A percentile compares a stretch with the other conserved stretches of the same genome.
Evolutionary conservation across 2,888 invertebrate genomes (phyloP).

Genomic region (Steinernema hermaphroditum): DNA sequence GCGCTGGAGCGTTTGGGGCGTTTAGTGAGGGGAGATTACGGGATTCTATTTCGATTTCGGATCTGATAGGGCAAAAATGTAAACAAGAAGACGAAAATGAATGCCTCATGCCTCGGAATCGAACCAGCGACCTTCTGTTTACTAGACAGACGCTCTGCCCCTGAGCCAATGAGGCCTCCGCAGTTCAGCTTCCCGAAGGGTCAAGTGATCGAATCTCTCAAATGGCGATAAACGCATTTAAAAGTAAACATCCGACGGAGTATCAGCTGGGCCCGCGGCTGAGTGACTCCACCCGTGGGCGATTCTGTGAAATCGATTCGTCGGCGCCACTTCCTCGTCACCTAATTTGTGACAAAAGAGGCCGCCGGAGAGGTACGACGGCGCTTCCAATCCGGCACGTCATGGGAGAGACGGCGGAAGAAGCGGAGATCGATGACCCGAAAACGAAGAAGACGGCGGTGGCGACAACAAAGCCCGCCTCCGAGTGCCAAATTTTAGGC

Average conservation of each 20-base stretch:
- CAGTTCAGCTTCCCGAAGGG: too few species aligned
- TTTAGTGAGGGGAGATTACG: neutral
- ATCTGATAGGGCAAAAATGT: neutral
- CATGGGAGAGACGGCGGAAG: neutral
- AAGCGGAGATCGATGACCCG: slow-evolving; percentile 3
- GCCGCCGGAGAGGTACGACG: slow-evolving; percentile 8
- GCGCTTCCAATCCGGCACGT: neutral
- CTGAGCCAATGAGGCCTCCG: slow-evolving; percentile 62
- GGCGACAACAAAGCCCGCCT: neutral
- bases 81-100: neutral
- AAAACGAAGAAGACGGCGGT: slow-evolving; percentile 10
- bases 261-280: too few species aligned
- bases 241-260: too few species aligned
- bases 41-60: neutral
- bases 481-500: slow-evolving; percentile 17
- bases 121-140: slow-evolving; percentile 64
- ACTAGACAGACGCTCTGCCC: slow-evolving; percentile 64
- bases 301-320: slow-evolving; percentile 4
- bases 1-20: neutral
- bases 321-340: neutral
- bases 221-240: neutral
- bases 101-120: too few species aligned
- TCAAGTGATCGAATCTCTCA: neutral
- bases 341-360: slow-evolving; percentile 10
- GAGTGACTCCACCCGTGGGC: too few species aligned